Conservation (phyloP, 2,113 vertebrate genomes). For the Microcebus jonahi region DNA sequence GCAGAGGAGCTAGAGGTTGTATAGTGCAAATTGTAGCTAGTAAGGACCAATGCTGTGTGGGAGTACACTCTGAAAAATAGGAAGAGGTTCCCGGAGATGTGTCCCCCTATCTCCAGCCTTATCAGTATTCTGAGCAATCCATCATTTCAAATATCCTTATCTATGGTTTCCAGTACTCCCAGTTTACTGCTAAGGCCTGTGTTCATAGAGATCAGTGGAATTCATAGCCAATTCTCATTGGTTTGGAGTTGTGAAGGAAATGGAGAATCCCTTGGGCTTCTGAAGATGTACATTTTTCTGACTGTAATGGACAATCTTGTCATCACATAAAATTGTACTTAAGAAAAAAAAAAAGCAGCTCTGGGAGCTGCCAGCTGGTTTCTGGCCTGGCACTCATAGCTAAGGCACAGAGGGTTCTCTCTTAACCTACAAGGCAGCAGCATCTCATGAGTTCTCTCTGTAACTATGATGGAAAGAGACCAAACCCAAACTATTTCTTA, state of each 20-base stretch:
- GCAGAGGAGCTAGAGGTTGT: not conserved
- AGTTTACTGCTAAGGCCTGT: not conserved
- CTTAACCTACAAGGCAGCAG: not conserved
- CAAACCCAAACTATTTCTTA: not conserved
- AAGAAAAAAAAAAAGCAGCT: not conserved
- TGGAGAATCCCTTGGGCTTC: not conserved
- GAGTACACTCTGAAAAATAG: not conserved
- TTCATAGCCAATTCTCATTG: not conserved
- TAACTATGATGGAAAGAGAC: not conserved
- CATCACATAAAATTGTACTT: not conserved
- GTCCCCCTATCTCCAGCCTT: not conserved
- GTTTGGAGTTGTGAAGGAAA: not conserved
- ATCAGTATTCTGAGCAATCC: not conserved
- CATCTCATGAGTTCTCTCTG: not conserved
- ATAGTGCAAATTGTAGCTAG: not conserved
- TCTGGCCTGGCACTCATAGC: not conserved
- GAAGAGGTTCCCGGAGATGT: not conserved
- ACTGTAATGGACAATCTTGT: not conserved
- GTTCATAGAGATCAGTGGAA: not conserved
- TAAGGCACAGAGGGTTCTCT: not conserved
- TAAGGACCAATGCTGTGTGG: not conserved
- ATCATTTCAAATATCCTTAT: not conserved
- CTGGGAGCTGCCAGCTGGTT: too few species aligned
- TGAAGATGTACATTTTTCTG: not conserved
- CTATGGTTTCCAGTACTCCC: not conserved